These are phyloP conservation scores for Sceliomorpha sp. DNA, from an alignment of 2,888 invertebrate genomes.

Conservation along the genomic window DNA sequence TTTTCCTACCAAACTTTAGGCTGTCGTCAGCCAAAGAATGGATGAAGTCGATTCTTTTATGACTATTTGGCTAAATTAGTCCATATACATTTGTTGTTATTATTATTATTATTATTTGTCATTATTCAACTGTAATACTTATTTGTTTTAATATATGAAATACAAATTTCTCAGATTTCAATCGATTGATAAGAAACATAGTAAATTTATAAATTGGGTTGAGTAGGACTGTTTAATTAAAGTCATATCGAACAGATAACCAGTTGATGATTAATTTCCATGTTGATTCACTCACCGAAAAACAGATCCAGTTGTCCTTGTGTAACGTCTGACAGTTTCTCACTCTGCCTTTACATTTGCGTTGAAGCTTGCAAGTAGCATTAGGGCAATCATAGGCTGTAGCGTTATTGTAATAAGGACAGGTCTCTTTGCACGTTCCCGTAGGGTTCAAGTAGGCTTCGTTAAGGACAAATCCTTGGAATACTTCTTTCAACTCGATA, in stretches of 20 bases:
- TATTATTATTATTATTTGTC: not conserved
- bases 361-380: conserved; percentile 85
- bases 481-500: conserved; percentile 88
- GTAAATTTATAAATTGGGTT: too few species aligned
- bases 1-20: conserved; percentile 83
- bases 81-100: not conserved
- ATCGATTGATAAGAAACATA: too few species aligned
- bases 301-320: conserved; percentile 93
- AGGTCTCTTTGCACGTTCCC: conserved; percentile 89
- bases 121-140: too few species aligned
- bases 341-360: conserved; percentile 84
- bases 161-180: too few species aligned
- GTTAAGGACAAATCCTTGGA: conserved; percentile 93
- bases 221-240: too few species aligned
- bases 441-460: conserved; percentile 92
- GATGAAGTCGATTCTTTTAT: conserved; percentile 89
- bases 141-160: too few species aligned
- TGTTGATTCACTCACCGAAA: conserved; percentile 86
- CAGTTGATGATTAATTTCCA: too few species aligned
- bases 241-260: too few species aligned
- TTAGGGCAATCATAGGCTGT: conserved; percentile 88
- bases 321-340: conserved; percentile 89
- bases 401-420: conserved; percentile 87
- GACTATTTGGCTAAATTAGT: conserved; percentile 68
- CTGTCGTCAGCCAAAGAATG: conserved; percentile 93